Evolutionary conservation across 64 coral and sea anemone species (phyloP).

Genomic region (Pocillopora damicornis): DNA sequence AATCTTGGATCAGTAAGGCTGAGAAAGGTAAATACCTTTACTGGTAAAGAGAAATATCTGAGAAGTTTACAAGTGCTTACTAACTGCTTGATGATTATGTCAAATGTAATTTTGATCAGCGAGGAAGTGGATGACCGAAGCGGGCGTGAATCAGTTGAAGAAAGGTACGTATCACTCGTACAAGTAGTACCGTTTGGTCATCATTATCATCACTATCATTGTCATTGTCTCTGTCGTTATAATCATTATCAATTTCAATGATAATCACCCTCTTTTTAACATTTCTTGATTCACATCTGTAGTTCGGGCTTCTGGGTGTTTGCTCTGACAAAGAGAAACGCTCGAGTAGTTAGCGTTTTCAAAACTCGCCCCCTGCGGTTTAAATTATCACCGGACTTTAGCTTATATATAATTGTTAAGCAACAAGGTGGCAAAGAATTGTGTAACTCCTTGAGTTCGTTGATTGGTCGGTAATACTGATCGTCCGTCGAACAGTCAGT

Average conservation of each 20-base stretch:
- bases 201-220: no score
- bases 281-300: no score
- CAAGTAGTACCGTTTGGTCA: neutral
- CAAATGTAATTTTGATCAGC: conserved; percentile 36
- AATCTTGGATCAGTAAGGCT: neutral
- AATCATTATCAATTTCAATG: no score
- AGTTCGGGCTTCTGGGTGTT: no score
- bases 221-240: no score
- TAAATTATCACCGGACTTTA: no score
- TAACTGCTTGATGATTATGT: conserved; percentile 58
- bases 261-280: no score
- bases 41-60: conserved; percentile 39
- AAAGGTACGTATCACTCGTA: conserved; percentile 31
- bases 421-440: neutral
- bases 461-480: no score
- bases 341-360: no score
- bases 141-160: neutral
- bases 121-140: conserved; percentile 32
- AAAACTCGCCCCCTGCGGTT: no score
- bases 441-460: neutral
- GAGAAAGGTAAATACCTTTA: neutral
- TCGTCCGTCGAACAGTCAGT: neutral
- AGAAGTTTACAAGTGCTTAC: conserved; percentile 60
- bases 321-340: no score
- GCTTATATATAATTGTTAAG: no score